A percentile compares a stretch with the other conserved stretches of the same genome.
phyloP scores from a whole-genome alignment of 2,888 invertebrate species.

The Calephelis perditalis region DNA sequence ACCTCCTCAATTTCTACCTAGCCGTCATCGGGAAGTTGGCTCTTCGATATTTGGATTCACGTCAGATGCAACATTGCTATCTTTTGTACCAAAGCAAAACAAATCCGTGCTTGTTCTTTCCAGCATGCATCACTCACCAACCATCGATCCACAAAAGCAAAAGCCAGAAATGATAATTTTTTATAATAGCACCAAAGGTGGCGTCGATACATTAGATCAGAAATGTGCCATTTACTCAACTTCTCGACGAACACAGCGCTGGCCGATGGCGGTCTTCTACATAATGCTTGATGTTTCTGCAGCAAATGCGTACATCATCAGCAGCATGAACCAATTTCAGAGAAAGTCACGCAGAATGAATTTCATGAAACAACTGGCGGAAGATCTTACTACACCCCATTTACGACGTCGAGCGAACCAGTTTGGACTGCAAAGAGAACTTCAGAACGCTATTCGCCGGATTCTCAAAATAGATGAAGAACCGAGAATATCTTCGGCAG shows the following conservation, averaged over 20 bases:
- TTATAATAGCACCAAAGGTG: conserved; percentile 32
- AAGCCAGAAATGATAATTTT: conserved; percentile 30
- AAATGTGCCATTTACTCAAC: conserved; percentile 23
- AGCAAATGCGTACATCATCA: conserved; percentile 21
- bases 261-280: conserved; percentile 24
- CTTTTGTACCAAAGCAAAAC: conserved; percentile 35
- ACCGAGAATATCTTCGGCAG: conserved; percentile 16
- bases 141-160: conserved; percentile 26
- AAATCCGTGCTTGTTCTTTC: conserved; percentile 29
- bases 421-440: conserved; percentile 17
- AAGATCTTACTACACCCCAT: conserved; percentile 18
- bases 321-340: conserved; percentile 13
- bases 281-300: conserved; percentile 21
- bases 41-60: neutral
- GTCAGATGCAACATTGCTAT: conserved; percentile 14
- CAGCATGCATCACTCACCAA: conserved; percentile 27
- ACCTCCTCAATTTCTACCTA: neutral
- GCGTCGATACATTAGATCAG: conserved; percentile 26
- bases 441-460: conserved; percentile 19
- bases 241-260: conserved; percentile 19
- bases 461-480: conserved; percentile 22
- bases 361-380: conserved; percentile 22
- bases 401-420: conserved; percentile 15
- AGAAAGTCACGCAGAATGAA: conserved; percentile 15
- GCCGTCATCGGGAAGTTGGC: neutral